A percentile compares a stretch with the other conserved stretches of the same genome.
These are phyloP conservation scores for Prenolepis imparis DNA, from an alignment of 2,888 invertebrate species.

Conservation along the genomic window DNA sequence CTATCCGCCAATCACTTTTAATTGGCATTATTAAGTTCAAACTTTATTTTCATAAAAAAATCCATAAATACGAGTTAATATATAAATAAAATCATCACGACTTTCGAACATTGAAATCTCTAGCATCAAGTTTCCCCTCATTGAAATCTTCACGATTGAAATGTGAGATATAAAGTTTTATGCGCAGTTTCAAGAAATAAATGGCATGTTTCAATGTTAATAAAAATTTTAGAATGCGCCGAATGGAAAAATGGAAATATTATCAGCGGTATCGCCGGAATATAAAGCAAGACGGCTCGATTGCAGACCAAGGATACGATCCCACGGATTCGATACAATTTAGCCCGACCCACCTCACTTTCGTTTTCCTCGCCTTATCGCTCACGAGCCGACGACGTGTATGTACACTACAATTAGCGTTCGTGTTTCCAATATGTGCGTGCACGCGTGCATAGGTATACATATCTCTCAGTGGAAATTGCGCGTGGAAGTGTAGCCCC, in stretches of 20 bases:
- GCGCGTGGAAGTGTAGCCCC: conserved; percentile 9
- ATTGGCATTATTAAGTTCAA: not conserved
- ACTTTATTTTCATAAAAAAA: not conserved
- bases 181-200: conserved; percentile 18
- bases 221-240: conserved; percentile 25
- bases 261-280: conserved; percentile 26
- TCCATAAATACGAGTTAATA: not conserved
- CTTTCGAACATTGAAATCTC: conserved; percentile 29
- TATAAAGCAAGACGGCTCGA: conserved; percentile 51
- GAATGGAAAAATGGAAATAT: conserved; percentile 27
- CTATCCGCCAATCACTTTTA: not conserved
- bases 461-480: not conserved
- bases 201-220: conserved; percentile 5
- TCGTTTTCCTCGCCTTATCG: conserved; percentile 66
- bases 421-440: not conserved
- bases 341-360: conserved; percentile 66
- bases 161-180: not conserved
- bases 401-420: conserved; percentile 26
- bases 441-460: not conserved
- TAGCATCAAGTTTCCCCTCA: not conserved
- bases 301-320: conserved; percentile 74
- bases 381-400: conserved; percentile 37
- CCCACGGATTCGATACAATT: conserved; percentile 76
- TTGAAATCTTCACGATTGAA: conserved; percentile 29
- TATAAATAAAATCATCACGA: not conserved